phyloP scores from a whole-genome alignment of 1,140 invertebrate species.

The Aphelenchoides fujianensis region DNA sequence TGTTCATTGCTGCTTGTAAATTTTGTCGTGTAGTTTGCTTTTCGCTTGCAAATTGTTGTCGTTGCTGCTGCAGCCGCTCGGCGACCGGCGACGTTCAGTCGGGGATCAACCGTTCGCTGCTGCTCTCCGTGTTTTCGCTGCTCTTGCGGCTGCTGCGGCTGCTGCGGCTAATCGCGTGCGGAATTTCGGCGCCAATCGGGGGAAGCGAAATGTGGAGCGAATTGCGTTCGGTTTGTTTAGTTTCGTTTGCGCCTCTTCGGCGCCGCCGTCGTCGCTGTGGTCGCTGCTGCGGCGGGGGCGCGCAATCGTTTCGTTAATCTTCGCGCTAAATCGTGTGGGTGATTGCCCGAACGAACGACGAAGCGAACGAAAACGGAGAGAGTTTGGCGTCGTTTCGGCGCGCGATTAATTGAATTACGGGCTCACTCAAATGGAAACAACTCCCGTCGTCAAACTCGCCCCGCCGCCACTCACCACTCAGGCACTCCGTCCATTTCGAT shows the following conservation, averaged over 20 bases:
- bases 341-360: not conserved
- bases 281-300: no score
- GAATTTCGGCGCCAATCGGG: not conserved
- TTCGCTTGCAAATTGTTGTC: not conserved
- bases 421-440: not conserved
- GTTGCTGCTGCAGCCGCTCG: not conserved
- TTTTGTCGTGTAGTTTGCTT: slow-evolving; percentile 8
- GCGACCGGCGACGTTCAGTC: not conserved
- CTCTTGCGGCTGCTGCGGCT: no score
- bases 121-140: no score
- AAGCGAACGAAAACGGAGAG: not conserved
- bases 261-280: no score
- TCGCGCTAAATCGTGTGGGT: not conserved
- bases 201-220: not conserved
- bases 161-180: not conserved
- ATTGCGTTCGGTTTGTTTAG: no score
- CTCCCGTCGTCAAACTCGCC: not conserved
- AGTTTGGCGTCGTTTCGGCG: no score
- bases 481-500: no score
- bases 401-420: not conserved
- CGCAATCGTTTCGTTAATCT: no score
- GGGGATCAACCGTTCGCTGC: no score
- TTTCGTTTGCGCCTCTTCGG: no score
- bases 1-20: no score
- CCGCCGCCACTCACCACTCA: no score